Evolutionary conservation across 2,888 invertebrate species (phyloP).

Genomic region (Archips xylosteana): DNA sequence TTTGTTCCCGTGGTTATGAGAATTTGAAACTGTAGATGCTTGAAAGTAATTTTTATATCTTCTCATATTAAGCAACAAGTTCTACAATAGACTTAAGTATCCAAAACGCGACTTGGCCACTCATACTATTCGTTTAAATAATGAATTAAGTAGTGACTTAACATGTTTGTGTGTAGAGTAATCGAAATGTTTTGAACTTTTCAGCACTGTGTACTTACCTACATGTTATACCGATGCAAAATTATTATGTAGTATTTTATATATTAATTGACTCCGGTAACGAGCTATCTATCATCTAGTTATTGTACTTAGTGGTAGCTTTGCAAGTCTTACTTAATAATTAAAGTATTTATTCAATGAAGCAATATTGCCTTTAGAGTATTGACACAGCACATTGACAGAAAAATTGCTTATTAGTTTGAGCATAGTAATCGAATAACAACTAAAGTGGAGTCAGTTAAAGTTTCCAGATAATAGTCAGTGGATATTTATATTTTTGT

Average conservation of each 20-base stretch:
- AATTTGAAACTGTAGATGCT: slow-evolving; percentile 34
- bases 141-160: slow-evolving; percentile 24
- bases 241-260: slow-evolving; percentile 59
- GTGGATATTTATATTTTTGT: slow-evolving; percentile 14
- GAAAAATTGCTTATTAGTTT: slow-evolving; percentile 69
- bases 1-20: slow-evolving; percentile 41
- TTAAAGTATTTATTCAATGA: slow-evolving; percentile 27
- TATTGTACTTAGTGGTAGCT: slow-evolving; percentile 79
- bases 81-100: slow-evolving; percentile 13
- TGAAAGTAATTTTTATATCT: slow-evolving; percentile 9
- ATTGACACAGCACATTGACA: slow-evolving; percentile 35
- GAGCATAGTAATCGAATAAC: slow-evolving; percentile 65
- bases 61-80: not conserved
- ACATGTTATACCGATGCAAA: slow-evolving; percentile 41
- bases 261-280: slow-evolving; percentile 78
- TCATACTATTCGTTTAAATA: slow-evolving; percentile 16
- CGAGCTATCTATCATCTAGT: slow-evolving; percentile 67
- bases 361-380: slow-evolving; percentile 32
- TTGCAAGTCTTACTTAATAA: slow-evolving; percentile 55
- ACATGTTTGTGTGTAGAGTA: not conserved
- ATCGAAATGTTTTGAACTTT: slow-evolving; percentile 46
- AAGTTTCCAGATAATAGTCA: slow-evolving; percentile 14
- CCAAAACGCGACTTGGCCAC: slow-evolving; percentile 25
- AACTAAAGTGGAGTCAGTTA: slow-evolving; percentile 29
- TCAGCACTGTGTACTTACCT: slow-evolving; percentile 44